Evolutionary conservation across 2,888 invertebrate genomes (phyloP).

Genomic region (Hoplodrina ambigua): DNA sequence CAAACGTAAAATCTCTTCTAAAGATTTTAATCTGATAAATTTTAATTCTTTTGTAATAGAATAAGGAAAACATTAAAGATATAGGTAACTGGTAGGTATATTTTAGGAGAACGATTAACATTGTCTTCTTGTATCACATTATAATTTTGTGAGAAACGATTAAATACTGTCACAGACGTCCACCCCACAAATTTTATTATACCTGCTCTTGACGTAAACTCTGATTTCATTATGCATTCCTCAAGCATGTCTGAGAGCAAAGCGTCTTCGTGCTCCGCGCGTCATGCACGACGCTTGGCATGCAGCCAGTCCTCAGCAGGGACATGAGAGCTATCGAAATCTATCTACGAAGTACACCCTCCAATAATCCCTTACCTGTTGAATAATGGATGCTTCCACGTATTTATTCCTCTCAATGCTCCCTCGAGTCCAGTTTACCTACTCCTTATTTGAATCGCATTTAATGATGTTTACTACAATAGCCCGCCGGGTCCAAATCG

Average conservation of each 20-base stretch:
- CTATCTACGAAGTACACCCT: slow-evolving; percentile 69
- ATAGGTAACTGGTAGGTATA: too few species aligned
- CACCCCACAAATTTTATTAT: slow-evolving; percentile 9
- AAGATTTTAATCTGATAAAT: background rate
- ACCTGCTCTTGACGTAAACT: slow-evolving; percentile 25
- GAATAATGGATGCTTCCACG: slow-evolving; percentile 75
- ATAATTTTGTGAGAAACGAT: background rate
- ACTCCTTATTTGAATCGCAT: slow-evolving; percentile 71
- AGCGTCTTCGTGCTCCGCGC: slow-evolving; percentile 29
- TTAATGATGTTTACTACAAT: slow-evolving; percentile 73
- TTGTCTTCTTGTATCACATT: background rate
- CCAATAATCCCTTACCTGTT: slow-evolving; percentile 79
- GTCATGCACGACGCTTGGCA: slow-evolving; percentile 67
- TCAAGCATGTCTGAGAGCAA: slow-evolving; percentile 39
- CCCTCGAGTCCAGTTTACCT: slow-evolving; percentile 58
- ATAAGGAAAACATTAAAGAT: too few species aligned
- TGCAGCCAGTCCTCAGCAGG: slow-evolving; percentile 63
- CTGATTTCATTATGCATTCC: slow-evolving; percentile 38
- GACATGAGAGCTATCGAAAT: slow-evolving; percentile 68
- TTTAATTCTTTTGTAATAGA: too few species aligned
- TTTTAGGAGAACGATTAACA: too few species aligned
- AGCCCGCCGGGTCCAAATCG: slow-evolving; percentile 41
- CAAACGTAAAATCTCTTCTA: background rate
- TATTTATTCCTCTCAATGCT: slow-evolving; percentile 61
- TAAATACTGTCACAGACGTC: background rate